Conservation (phyloP, 2,888 invertebrate genomes). For the Plusia festucae region DNA sequence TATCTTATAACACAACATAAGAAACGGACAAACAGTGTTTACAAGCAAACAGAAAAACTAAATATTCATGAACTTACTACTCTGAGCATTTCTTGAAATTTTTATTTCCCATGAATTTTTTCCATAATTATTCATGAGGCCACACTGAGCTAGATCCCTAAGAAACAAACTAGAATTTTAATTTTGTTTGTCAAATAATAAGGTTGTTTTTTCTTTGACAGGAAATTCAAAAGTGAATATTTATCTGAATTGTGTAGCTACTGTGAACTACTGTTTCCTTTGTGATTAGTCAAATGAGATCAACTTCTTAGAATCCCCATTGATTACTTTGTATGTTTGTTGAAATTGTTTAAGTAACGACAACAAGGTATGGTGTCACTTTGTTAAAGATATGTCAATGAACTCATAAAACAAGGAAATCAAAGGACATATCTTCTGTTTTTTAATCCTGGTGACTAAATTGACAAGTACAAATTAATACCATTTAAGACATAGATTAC, state of each 20-base stretch:
- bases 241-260: conserved; percentile 61
- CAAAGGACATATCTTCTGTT: too few relatives aligned
- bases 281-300: conserved; percentile 57
- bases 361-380: conserved; percentile 7
- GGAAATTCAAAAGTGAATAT: conserved; percentile 39
- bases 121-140: conserved; percentile 56
- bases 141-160: conserved; percentile 32
- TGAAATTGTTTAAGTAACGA: conserved; percentile 21
- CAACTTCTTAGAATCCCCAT: conserved; percentile 45
- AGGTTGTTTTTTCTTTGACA: conserved; percentile 14
- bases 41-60: conserved; percentile 52
- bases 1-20: conserved; percentile 43
- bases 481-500: too few relatives aligned
- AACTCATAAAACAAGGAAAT: not conserved
- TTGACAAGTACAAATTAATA: too few relatives aligned
- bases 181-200: conserved; percentile 14
- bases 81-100: conserved; percentile 47
- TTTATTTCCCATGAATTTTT: conserved; percentile 61
- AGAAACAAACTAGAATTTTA: conserved; percentile 19
- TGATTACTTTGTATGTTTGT: conserved; percentile 36
- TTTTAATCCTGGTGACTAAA: too few relatives aligned
- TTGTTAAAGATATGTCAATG: not conserved
- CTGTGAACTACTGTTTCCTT: conserved; percentile 74
- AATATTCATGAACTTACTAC: conserved; percentile 55
- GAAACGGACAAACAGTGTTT: conserved; percentile 54